phyloP scores from a whole-genome alignment of 2,113 vertebrate genomes.

The Vombatus ursinus region DNA sequence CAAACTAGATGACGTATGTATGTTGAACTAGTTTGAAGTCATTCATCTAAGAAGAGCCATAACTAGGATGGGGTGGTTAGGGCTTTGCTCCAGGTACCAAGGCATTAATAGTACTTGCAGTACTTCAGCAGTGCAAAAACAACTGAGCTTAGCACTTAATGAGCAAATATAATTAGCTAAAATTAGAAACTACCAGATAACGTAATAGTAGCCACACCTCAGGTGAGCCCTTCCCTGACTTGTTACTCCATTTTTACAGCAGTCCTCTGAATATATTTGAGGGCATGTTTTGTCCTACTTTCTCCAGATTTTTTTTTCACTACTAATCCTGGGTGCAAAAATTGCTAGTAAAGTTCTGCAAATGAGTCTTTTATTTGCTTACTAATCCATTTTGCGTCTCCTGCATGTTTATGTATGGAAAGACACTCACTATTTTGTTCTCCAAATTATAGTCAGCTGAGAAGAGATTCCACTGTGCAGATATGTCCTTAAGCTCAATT shows the following conservation, averaged over 20 bases:
- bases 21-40: constrained; percentile 30
- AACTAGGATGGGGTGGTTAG: background rate
- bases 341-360: background rate
- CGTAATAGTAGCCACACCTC: background rate
- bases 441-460: constrained; percentile 56
- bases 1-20: background rate
- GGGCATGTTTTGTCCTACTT: background rate
- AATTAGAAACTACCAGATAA: background rate
- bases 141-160: background rate
- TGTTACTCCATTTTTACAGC: background rate
- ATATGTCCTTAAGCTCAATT: constrained; percentile 48
- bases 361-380: constrained; percentile 55
- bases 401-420: background rate
- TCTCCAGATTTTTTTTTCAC: background rate
- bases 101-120: background rate
- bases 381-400: constrained; percentile 38
- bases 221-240: background rate
- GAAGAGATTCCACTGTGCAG: constrained; percentile 49
- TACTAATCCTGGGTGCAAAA: background rate
- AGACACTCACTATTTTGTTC: constrained; percentile 32
- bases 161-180: background rate
- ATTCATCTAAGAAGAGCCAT: constrained; percentile 7
- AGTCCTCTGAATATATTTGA: background rate
- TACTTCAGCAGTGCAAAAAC: background rate
- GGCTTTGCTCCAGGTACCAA: background rate